A percentile compares a stretch with the other conserved stretches of the same genome.
Conservation (phyloP, 2,888 invertebrate species). For the Anticlea derivata region DNA sequence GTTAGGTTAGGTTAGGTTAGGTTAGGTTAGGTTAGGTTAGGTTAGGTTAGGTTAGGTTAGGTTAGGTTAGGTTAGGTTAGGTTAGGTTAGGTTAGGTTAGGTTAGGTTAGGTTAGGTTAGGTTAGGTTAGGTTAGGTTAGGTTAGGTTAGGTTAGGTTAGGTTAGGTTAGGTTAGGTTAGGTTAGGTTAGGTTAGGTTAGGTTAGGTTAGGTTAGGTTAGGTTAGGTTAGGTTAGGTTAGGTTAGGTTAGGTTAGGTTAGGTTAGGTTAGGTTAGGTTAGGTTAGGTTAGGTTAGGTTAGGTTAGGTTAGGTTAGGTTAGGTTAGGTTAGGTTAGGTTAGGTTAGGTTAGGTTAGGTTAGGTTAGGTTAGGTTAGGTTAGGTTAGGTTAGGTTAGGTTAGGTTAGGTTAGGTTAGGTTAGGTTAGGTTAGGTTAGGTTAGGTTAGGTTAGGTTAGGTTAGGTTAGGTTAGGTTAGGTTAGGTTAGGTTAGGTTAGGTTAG, state of each 20-base stretch:
- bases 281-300: constrained; percentile 36
- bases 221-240: constrained; percentile 38
- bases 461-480: constrained; percentile 9
- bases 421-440: constrained; percentile 9
- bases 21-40: no score
- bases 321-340: constrained; percentile 33
- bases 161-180: constrained; percentile 34
- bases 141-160: no score
- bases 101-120: no score
- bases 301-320: constrained; percentile 34
- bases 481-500: constrained; percentile 10
- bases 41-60: no score
- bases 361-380: no score
- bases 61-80: no score
- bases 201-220: constrained; percentile 37
- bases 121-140: no score
- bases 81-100: no score
- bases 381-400: no score
- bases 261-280: constrained; percentile 39
- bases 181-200: constrained; percentile 36
- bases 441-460: constrained; percentile 10
- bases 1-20: no score
- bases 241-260: constrained; percentile 39
- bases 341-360: constrained; percentile 31
- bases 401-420: constrained; percentile 10